Conservation (phyloP, 2,113 vertebrate species). For the Mixornis gularis region DNA sequence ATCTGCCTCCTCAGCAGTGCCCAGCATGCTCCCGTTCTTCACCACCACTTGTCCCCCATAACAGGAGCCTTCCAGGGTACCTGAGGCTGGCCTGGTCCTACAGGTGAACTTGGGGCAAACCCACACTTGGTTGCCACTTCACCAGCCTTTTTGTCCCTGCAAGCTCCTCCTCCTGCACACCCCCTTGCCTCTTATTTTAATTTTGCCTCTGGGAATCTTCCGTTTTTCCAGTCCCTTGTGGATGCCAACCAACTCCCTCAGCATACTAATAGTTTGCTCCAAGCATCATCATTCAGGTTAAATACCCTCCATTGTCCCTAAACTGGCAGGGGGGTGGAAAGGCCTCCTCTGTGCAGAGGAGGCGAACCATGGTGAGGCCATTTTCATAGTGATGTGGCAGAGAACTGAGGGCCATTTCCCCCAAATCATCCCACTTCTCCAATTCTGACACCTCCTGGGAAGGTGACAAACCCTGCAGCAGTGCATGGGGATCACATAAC, state of each 20-base stretch:
- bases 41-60: rapidly evolving
- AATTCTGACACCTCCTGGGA: not conserved
- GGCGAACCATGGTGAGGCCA: rapidly evolving
- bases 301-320: slow-evolving; percentile 24
- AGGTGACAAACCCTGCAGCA: not conserved
- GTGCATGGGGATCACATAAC: not conserved
- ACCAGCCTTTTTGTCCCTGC: not conserved
- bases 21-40: not conserved
- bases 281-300: slow-evolving; percentile 13
- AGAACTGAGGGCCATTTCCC: not conserved
- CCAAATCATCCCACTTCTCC: rapidly evolving
- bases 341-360: not conserved
- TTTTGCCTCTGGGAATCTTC: not conserved
- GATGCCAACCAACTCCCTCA: not conserved
- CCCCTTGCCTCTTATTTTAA: not conserved
- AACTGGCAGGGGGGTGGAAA: not conserved
- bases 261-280: slow-evolving; percentile 27
- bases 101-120: not conserved
- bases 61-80: not conserved
- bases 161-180: not conserved
- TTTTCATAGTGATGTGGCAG: not conserved
- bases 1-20: not conserved
- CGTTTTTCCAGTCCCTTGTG: not conserved
- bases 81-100: not conserved
- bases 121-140: not conserved